phyloP scores from a whole-genome alignment of 2,113 vertebrate genomes.

The Ophthalmolycus amberensis region DNA sequence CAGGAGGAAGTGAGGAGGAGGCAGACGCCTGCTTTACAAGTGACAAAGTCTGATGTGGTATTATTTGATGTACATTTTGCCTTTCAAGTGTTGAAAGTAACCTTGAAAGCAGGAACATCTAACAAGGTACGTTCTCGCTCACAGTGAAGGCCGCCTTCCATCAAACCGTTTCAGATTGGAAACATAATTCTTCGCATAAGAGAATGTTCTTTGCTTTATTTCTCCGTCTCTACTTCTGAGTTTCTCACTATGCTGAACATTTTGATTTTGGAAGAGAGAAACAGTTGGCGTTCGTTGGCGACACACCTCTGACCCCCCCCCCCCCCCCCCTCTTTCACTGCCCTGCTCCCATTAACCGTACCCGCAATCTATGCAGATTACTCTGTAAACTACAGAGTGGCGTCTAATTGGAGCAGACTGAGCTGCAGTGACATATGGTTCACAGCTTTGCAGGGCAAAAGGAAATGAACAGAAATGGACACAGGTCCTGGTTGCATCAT shows the following conservation, averaged over 20 bases:
- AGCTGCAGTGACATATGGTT: conserved; percentile 58
- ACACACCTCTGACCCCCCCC: background rate
- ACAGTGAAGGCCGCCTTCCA: background rate
- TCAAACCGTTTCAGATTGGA: background rate
- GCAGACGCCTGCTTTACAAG: conserved; percentile 12
- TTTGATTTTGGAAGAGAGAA: conserved; percentile 6
- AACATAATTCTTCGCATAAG: background rate
- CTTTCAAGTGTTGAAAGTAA: conserved; percentile 38
- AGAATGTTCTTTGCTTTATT: background rate
- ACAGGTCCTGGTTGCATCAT: background rate
- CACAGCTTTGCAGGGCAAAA: conserved; percentile 30
- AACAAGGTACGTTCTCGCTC: conserved; percentile 24
- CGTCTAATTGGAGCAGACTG: conserved; percentile 61
- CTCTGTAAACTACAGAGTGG: conserved; percentile 12
- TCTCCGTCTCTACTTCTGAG: background rate
- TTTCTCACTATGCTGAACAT: background rate
- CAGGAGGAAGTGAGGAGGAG: background rate
- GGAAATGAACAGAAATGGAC: conserved; percentile 22
- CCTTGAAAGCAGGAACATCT: conserved; percentile 23
- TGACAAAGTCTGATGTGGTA: conserved; percentile 27
- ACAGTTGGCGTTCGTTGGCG: conserved; percentile 7
- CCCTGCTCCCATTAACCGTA: conserved; percentile 24
- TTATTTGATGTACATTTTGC: conserved; percentile 13
- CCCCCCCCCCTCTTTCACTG: background rate
- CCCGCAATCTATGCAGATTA: background rate